Evolutionary conservation across 2,113 vertebrate species (phyloP), one percentile per base, ranked within the genome.

Genomic region (Salvelinus namaycush): DNA sequence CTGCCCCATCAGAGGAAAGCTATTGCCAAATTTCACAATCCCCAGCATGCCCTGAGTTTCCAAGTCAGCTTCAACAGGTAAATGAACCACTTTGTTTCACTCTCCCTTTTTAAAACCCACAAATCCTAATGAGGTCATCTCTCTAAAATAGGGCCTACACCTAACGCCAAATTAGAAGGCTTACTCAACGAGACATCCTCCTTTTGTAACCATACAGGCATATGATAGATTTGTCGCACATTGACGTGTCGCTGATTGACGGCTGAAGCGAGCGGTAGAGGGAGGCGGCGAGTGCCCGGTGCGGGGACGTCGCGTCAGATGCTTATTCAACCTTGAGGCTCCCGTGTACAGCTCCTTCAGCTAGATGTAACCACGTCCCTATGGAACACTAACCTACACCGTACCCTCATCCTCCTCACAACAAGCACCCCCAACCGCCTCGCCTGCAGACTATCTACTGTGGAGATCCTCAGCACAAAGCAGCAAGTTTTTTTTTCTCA

Each of bases 201-300:
- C 27, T 49, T 66, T 60, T 78, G 57, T 8, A 20, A 54, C 48
- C 57, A 20, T 67, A 64, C 94, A 99, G 98, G 95, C 98, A 99
- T 88, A 99, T 99, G 97, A 95, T 99, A 92, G 98, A 99, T 91
- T 90, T 99, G 90, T 99, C 98, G 84, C 98, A 99, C 93, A 99
- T 99, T 85, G 98, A 98, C 1, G 98, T 99, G 91, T 95, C 96
- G 12, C 93, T 99, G 88, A 95, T 97, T 66, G 95, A 97, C 66
- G 96, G 96, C 93, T 99, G 96, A 98, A 79, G 87, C 2, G 54
- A 60, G 12, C 75, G 39, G 24, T 69, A 75, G 60, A 81, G 69
- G 48, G 20, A 69, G 75, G 60, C 81, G 71, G 16, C 44, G 59
- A 54, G 70, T 2, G 59, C 11, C 51, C n/a, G 1, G 26, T 31